These are phyloP conservation scores for Passer montanus DNA, from an alignment of 2,113 vertebrate species.

Conservation along the genomic window DNA sequence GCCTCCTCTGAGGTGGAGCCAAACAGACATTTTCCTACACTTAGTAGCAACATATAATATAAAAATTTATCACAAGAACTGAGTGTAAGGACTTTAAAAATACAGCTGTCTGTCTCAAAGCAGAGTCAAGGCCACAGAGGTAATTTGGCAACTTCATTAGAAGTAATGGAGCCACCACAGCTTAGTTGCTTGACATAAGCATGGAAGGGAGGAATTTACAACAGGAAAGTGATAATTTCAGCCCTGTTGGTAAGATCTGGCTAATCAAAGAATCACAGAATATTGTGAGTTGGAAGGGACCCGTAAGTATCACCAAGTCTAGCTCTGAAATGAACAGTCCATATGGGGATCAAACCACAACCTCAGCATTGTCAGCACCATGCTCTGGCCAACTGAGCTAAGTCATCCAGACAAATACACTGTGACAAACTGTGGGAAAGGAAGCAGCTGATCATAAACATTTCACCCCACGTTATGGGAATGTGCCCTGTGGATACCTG, in stretches of 20 bases:
- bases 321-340: no score
- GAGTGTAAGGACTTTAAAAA: neutral
- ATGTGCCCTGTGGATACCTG: neutral
- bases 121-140: neutral
- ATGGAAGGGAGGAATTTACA: neutral
- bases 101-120: neutral
- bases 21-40: neutral
- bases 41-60: neutral
- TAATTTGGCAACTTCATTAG: neutral
- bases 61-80: neutral
- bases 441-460: neutral
- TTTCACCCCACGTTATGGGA: neutral
- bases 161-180: neutral
- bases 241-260: neutral
- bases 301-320: neutral
- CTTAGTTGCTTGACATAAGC: neutral
- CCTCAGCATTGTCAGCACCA: rapidly evolving
- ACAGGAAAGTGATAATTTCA: neutral
- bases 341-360: neutral
- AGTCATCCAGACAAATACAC: neutral
- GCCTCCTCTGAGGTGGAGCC: neutral
- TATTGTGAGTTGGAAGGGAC: neutral
- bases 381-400: neutral
- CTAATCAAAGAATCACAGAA: neutral
- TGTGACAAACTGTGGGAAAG: neutral